Conservation (phyloP, 2,113 vertebrate genomes). For the Cyphomyrus discorhynchus region DNA sequence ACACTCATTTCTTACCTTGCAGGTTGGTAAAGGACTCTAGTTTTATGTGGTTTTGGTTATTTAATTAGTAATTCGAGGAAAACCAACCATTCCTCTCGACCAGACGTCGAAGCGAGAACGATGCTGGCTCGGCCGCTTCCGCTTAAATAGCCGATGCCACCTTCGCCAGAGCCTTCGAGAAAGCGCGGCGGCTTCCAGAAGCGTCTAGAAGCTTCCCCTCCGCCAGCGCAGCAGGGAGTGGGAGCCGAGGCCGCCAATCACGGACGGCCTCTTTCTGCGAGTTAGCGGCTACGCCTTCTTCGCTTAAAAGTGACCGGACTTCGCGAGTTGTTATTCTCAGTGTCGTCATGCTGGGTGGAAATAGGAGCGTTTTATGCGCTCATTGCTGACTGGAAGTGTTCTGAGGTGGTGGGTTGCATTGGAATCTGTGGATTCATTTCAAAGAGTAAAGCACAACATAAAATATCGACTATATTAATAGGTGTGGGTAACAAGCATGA, state of each 20-base stretch:
- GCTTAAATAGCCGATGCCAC: neutral
- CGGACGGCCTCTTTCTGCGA: neutral
- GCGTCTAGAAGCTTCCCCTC: conserved; percentile 11
- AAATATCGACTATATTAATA: neutral
- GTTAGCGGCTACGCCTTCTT: neutral
- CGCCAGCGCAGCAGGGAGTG: neutral
- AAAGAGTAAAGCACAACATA: neutral
- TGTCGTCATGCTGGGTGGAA: neutral
- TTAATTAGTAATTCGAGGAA: neutral
- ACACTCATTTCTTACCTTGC: neutral
- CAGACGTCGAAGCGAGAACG: no score
- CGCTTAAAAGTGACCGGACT: neutral
- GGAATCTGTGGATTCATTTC: neutral
- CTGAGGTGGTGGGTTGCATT: neutral
- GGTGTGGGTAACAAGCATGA: neutral
- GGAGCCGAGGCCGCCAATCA: conserved; percentile 1
- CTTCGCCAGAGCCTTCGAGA: conserved; percentile 13
- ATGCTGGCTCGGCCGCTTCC: neutral
- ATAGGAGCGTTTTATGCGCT: neutral
- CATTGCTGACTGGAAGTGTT: neutral
- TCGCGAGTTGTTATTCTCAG: neutral
- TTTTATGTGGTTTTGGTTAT: neutral
- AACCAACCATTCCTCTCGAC: neutral
- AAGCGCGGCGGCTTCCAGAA: conserved; percentile 12
- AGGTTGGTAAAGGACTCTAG: neutral